These are phyloP conservation scores for Litoditis marina DNA, from an alignment of 2,888 invertebrate genomes.

Conservation along the genomic window DNA sequence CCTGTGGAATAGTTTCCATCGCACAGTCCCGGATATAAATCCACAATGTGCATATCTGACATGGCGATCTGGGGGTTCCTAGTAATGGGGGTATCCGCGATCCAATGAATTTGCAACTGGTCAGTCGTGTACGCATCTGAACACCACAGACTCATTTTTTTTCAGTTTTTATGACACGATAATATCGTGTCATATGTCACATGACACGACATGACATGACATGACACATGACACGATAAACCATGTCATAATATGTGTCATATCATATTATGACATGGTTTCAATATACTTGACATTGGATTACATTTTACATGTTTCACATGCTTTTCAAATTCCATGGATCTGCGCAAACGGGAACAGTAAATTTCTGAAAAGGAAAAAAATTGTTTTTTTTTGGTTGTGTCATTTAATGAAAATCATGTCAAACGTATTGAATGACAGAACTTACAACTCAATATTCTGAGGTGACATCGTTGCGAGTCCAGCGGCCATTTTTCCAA, in stretches of 20 bases:
- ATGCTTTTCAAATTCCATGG: too few relatives aligned
- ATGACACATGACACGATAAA: too few relatives aligned
- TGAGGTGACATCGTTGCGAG: conserved; percentile 54
- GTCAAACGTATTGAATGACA: too few relatives aligned
- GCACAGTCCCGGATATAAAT: conserved; percentile 54
- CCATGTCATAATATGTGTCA: too few relatives aligned
- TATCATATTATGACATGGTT: too few relatives aligned
- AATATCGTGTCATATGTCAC: neutral
- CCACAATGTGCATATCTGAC: conserved; percentile 60
- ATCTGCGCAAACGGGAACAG: too few relatives aligned
- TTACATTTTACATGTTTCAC: too few relatives aligned
- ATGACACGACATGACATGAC: too few relatives aligned
- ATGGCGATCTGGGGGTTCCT: conserved; percentile 58
- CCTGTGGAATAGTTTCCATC: conserved; percentile 60
- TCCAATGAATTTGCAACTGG: conserved; percentile 57
- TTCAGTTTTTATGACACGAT: neutral
- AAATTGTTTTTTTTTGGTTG: neutral
- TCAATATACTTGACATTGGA: too few relatives aligned
- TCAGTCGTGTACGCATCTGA: conserved; percentile 61
- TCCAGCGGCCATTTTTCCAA: conserved; percentile 60
- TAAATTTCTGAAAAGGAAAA: too few relatives aligned
- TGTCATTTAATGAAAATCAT: neutral
- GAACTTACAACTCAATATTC: conserved; percentile 60
- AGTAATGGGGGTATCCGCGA: conserved; percentile 50
- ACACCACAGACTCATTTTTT: conserved; percentile 5